Base-by-base conservation (phyloP, 2,888 invertebrate species). In the Tipula confusa region DNA sequence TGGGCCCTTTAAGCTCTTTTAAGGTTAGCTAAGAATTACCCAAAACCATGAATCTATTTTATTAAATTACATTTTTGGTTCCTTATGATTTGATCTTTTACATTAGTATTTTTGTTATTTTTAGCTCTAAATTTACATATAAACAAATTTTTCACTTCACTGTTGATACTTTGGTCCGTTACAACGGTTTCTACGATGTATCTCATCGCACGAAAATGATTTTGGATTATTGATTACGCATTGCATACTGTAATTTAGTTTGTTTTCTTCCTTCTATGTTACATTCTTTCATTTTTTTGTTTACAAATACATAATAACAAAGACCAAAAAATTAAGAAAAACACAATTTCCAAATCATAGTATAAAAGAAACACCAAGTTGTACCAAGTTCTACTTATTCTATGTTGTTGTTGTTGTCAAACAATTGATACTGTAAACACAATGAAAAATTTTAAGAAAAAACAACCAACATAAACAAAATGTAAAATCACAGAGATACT, bases 261-360 rank as follows among this genome's bases (percentile, higher is more conserved):
- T 1, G n/a, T 43, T 43, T 15, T 3, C 43, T n/a, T 43, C 15
- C 43, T 43, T 43, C n/a, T n/a, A 43, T 43, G 31, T 15, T 43
- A 43, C 3, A n/a, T 43, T 43, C 9, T n/a, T 9, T 9, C 24
- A 24, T 64, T 24, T 64, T 43, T 9, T 64, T 9, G 64, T 64
- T 64, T 24, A 64, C 64, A 64, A 64, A 38, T n/a, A n/a, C n/a
- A 64, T 64, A 43, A 43, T 43, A 64, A 24, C 64, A 11, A 64
- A 64, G 64, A 64, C 64, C 18, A 9, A 64, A 64, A 64, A 64
- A 64, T 64, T 64, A 64, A 64, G 64, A 64, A 64, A 43, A 64
- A 64, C 64, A 64, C 64, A 64, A 24, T 64, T 64, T 24, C 64
- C 64, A 64, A 64, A 64, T 64, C 64, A 64, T 24, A 64, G 64